phyloP scores from a whole-genome alignment of 1,140 invertebrate genomes.

The Trigoniulus corallinus region DNA sequence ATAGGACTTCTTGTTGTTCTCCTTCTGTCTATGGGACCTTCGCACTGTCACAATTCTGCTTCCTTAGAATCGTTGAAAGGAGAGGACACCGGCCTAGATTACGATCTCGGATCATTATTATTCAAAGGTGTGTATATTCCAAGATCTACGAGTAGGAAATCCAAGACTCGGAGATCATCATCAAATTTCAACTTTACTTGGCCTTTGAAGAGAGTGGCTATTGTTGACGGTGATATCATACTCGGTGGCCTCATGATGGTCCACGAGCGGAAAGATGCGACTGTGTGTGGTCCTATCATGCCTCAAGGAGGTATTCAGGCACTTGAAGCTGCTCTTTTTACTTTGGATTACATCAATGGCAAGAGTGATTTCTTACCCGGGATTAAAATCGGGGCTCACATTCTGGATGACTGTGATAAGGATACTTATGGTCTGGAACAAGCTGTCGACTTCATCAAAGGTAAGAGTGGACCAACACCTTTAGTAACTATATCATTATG shows the following conservation, averaged over 20 bases:
- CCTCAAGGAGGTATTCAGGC: constrained; percentile 79
- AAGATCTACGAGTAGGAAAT: too few species aligned
- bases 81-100: too few species aligned
- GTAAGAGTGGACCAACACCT: too few species aligned
- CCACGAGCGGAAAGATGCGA: constrained; percentile 66
- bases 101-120: too few species aligned
- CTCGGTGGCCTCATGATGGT: constrained; percentile 90
- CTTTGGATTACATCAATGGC: constrained; percentile 64
- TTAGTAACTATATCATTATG: too few species aligned
- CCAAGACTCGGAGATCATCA: too few species aligned
- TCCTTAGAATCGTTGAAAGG: too few species aligned
- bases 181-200: constrained; percentile 28
- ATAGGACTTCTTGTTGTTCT: too few species aligned
- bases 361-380: constrained; percentile 45
- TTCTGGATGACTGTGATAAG: constrained; percentile 89
- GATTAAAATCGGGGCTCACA: constrained; percentile 65
- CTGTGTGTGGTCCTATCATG: constrained; percentile 77
- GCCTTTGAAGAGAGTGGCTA: constrained; percentile 71
- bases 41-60: too few species aligned
- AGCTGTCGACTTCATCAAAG: constrained; percentile 94
- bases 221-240: constrained; percentile 64
- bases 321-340: constrained; percentile 81
- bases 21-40: too few species aligned
- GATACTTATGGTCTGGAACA: constrained; percentile 92
- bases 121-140: too few species aligned